A percentile compares a stretch with the other conserved stretches of the same genome.
Conservation (phyloP, 92 coral and sea anemone species). For the Phenganax subtilis region DNA sequence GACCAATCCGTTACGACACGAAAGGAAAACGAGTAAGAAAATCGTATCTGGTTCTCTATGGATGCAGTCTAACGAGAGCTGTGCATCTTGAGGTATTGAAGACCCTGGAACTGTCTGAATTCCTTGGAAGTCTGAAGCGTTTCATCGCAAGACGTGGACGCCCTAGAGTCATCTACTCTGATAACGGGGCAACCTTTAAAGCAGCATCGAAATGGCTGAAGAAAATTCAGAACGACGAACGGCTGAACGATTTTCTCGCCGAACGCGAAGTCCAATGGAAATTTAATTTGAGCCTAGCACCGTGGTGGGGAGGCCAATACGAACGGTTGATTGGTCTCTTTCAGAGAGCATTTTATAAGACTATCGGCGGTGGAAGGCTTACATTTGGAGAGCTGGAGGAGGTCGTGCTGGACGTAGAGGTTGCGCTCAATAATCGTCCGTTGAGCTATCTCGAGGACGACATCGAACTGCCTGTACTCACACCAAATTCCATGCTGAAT, state of each 20-base stretch:
- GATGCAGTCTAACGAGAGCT: constrained; percentile 43
- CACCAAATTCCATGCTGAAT: constrained; percentile 31
- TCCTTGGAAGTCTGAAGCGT: not conserved
- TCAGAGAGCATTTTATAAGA: constrained; percentile 17
- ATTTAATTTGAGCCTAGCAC: not conserved
- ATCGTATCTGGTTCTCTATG: constrained; percentile 29
- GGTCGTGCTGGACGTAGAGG: constrained; percentile 46
- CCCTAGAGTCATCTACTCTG: no score
- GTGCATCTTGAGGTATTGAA: constrained; percentile 31
- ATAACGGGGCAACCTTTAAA: no score
- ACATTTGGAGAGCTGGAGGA: constrained; percentile 44
- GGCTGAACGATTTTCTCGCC: no score
- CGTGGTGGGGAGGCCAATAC: constrained; percentile 52
- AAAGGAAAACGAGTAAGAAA: constrained; percentile 36
- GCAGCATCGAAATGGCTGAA: no score
- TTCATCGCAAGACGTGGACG: no score
- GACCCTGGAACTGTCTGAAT: constrained; percentile 24
- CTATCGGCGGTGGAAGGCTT: constrained; percentile 37
- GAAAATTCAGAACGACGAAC: no score
- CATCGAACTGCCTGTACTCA: constrained; percentile 48
- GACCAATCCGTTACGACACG: constrained; percentile 28
- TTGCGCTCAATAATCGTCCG: constrained; percentile 44
- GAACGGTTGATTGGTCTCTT: constrained; percentile 41
- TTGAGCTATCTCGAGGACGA: constrained; percentile 48
- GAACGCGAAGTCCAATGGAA: no score